Evolutionary conservation across 1,140 invertebrate species (phyloP).

Genomic region (Tenebrio molitor): DNA sequence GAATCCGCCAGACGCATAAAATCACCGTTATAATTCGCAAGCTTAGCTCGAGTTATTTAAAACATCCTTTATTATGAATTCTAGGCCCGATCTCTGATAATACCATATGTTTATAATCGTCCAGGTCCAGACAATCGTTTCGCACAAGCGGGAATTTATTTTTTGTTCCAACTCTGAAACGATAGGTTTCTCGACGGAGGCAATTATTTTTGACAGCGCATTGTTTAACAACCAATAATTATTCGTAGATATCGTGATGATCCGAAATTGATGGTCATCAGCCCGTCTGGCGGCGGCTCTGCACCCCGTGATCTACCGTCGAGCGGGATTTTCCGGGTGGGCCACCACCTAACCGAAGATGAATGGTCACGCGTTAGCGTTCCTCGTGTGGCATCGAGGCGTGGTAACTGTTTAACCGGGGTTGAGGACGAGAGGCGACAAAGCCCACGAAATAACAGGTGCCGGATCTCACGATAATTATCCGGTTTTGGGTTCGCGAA

Average conservation of each 20-base stretch:
- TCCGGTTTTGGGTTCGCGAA: conserved; percentile 38
- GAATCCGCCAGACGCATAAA: conserved; percentile 14
- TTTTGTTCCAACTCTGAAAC: conserved; percentile 20
- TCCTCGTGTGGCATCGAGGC: conserved; percentile 25
- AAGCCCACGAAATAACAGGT: conserved; percentile 44
- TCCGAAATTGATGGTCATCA: conserved; percentile 36
- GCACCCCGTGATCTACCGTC: too few relatives aligned
- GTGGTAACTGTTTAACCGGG: conserved; percentile 24
- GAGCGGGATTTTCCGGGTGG: too few relatives aligned
- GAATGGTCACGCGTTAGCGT: conserved; percentile 13
- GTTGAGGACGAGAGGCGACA: conserved; percentile 27
- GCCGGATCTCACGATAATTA: conserved; percentile 44
- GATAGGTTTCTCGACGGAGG: conserved; percentile 19
- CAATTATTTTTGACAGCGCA: conserved; percentile 44
- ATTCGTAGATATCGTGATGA: conserved; percentile 40
- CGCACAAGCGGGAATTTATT: neutral
- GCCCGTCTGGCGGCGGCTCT: too few relatives aligned
- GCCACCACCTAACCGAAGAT: neutral
- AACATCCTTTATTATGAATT: conserved; percentile 1
- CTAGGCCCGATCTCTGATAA: neutral
- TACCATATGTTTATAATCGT: conserved; percentile 10
- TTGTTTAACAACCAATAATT: conserved; percentile 47
- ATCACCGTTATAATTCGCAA: conserved; percentile 3
- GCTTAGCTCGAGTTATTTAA: too few relatives aligned
- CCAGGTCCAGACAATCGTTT: neutral